A percentile compares a stretch with the other conserved stretches of the same genome.
These are phyloP conservation scores for Macrophya alboannulata DNA, from an alignment of 2,888 invertebrate genomes.

Conservation along the genomic window DNA sequence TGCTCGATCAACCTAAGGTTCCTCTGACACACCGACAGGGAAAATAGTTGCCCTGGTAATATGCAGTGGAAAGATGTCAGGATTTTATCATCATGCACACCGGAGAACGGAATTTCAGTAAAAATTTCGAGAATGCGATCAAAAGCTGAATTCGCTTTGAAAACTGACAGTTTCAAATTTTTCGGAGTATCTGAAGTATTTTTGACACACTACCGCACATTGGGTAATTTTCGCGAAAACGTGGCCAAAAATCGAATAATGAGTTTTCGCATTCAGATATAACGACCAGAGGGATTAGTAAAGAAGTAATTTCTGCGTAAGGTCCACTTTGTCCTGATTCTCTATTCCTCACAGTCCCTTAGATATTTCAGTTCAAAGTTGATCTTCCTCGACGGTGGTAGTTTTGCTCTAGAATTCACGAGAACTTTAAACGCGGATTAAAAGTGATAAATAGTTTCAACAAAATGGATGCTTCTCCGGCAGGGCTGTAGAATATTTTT, in stretches of 20 bases:
- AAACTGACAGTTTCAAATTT: neutral
- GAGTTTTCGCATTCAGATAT: no score
- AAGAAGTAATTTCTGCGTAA: no score
- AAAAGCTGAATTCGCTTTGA: neutral
- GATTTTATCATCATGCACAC: neutral
- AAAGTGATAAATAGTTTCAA: neutral
- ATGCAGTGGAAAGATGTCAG: neutral
- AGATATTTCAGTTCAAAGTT: no score
- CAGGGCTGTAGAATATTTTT: slow-evolving; percentile 27
- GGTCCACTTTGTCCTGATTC: no score
- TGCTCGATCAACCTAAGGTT: neutral
- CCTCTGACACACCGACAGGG: slow-evolving; percentile 53
- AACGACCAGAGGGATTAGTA: no score
- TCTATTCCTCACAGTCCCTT: no score
- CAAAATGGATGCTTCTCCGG: slow-evolving; percentile 12
- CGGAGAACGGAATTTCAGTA: neutral
- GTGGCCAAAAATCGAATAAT: no score
- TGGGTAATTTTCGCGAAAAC: no score
- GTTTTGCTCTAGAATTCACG: no score
- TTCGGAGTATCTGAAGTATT: neutral
- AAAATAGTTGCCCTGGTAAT: slow-evolving; percentile 66
- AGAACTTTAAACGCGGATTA: no score
- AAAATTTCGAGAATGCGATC: neutral
- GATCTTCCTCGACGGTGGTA: no score
- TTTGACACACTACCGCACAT: neutral